phyloP scores from a whole-genome alignment of 64 coral and sea anemone species.

The Actinia tenebrosa region DNA sequence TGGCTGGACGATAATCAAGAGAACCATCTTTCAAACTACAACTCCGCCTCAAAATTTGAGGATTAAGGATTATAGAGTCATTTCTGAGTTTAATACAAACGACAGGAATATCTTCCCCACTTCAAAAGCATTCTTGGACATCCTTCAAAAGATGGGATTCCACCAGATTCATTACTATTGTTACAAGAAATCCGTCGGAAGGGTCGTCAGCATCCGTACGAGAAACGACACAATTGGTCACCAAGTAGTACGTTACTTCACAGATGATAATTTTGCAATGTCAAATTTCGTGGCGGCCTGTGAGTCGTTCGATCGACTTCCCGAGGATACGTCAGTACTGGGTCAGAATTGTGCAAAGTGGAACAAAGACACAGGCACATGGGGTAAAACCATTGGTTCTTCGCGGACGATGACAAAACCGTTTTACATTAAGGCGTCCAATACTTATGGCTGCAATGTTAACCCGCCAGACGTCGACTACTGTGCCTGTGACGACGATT shows the following conservation, averaged over 20 bases:
- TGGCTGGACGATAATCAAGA: conserved; percentile 60
- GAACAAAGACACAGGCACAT: background rate
- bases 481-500: background rate
- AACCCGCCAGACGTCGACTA: background rate
- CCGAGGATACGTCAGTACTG: background rate
- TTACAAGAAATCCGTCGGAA: background rate
- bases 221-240: background rate
- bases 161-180: conserved; percentile 10
- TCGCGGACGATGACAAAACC: background rate
- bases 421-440: background rate
- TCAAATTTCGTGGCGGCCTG: background rate
- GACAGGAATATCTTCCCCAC: background rate
- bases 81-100: background rate
- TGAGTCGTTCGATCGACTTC: background rate
- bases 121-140: background rate
- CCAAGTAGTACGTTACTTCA: background rate
- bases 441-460: background rate
- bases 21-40: conserved; percentile 16
- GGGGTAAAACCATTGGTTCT: background rate
- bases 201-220: background rate
- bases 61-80: background rate
- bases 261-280: background rate
- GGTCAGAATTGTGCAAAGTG: background rate
- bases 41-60: background rate
- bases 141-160: background rate